Percentiles rank a stretch among this genome's conserved stretches.
Conservation (phyloP, 2,888 invertebrate species). For the Junonia oenone region DNA sequence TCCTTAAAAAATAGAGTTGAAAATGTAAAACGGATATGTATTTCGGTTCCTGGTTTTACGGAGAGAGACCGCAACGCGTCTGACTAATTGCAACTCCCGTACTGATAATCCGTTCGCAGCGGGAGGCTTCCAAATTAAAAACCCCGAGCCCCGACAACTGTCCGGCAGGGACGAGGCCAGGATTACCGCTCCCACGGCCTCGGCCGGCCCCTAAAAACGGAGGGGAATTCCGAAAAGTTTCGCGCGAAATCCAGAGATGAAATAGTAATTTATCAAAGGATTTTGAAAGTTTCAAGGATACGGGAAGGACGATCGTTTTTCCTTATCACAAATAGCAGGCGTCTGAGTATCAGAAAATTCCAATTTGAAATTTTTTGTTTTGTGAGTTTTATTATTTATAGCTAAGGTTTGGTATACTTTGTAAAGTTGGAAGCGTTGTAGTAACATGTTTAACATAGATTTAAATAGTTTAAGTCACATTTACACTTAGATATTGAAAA, state of each 20-base stretch:
- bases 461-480: not conserved
- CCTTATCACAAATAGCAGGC: slow-evolving; percentile 60
- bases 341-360: slow-evolving; percentile 41
- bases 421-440: not conserved
- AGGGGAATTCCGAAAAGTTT: slow-evolving; percentile 61
- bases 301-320: slow-evolving; percentile 58
- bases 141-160: slow-evolving; percentile 53
- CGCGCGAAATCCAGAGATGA: slow-evolving; percentile 66
- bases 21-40: slow-evolving; percentile 3
- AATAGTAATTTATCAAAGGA: slow-evolving; percentile 79
- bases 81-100: slow-evolving; percentile 68
- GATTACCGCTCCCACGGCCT: slow-evolving; percentile 60
- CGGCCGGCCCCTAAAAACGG: slow-evolving; percentile 35
- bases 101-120: slow-evolving; percentile 73
- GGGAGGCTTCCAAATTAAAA: slow-evolving; percentile 75
- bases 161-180: slow-evolving; percentile 47
- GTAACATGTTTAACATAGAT: not conserved
- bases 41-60: slow-evolving; percentile 37
- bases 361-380: not conserved
- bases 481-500: not conserved
- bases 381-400: not conserved
- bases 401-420: not conserved
- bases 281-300: slow-evolving; percentile 62
- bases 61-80: slow-evolving; percentile 47
- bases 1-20: slow-evolving; percentile 8